Base-by-base conservation (phyloP, 2,113 vertebrate genomes). In the Scytalopus superciliaris region DNA sequence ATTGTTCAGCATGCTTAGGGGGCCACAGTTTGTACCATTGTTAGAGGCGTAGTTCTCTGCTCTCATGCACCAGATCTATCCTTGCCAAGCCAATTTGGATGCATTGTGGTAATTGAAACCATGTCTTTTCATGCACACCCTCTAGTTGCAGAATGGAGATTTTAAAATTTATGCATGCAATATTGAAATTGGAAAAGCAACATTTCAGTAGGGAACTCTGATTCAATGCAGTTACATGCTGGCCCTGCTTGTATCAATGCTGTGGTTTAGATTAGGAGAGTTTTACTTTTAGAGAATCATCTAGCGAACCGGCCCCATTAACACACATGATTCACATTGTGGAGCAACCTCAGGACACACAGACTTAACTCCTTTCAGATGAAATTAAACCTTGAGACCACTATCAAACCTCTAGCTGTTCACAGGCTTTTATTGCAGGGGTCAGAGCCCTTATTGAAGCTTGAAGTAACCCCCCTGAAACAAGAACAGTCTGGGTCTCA, bases 341-440 rank as follows among this genome's bases (percentile, higher is more conserved):
- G 40, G 18, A 77, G 16, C 78, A 90, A 62, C 9, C 23, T 73
- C 72, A 86, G 35, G 15, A 18, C 24, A 47, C 27, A 33, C 39
- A 74, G 57, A 66, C 45, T 50, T 22, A 85, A 39, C 57, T 77
- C n/a, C 42, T 90, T 91, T 93, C 49, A 86, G 45, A 62, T 50
- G 6, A 69, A 90, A 85, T 85, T 76, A 86, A 73, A 76, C 45
- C 27, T 76, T 73, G 35, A 91, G 45, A 45, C 45, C 4, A 3
- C 84, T 89, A 80, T 53, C 69, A 88, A 92, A 55, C 16, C 42
- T 88, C 49, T 56, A 83, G 9, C 62, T 86, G 47, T 42, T 88
- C 59, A 66, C 19, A 77, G 53, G 19, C 25, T 73, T 88, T 80
- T 57, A 30, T 73, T 83, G 22, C 40, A 57, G 37, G 16, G 10